phyloP scores from a whole-genome alignment of 2,113 vertebrate species.

The Mustelus asterias region DNA sequence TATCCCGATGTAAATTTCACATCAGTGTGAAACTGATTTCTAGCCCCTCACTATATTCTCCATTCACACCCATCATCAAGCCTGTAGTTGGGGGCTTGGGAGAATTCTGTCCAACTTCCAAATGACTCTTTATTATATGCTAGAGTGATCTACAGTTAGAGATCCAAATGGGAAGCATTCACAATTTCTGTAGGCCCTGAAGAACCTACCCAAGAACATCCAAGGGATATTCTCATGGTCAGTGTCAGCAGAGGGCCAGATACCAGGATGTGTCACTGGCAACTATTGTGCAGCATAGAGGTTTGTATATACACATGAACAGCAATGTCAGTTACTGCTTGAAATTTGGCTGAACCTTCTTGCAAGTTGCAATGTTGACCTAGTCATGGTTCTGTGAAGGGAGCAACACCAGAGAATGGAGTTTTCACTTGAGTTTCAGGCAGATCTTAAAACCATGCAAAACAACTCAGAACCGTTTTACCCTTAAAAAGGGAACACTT shows the following conservation, averaged over 20 bases:
- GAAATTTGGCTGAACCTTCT: not conserved
- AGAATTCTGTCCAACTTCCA: too few species aligned
- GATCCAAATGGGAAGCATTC: not conserved
- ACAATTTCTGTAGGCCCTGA: not conserved
- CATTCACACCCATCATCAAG: too few species aligned
- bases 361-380: not conserved
- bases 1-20: too few species aligned
- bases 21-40: too few species aligned
- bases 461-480: not conserved
- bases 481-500: not conserved
- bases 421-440: not conserved
- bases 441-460: not conserved
- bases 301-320: not conserved
- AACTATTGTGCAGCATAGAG: not conserved
- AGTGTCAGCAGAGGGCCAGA: not conserved
- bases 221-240: not conserved
- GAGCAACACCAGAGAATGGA: not conserved
- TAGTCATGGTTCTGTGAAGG: not conserved
- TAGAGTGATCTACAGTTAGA: not conserved
- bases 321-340: not conserved
- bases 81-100: too few species aligned
- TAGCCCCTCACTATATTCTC: too few species aligned
- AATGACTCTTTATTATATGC: not conserved
- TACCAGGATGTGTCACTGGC: not conserved
- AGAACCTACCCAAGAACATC: not conserved